A percentile compares a stretch with the other conserved stretches of the same genome.
These are phyloP conservation scores for Peromyscus nudipes DNA, from an alignment of 2,797 vertebrate genomes.

Conservation along the genomic window DNA sequence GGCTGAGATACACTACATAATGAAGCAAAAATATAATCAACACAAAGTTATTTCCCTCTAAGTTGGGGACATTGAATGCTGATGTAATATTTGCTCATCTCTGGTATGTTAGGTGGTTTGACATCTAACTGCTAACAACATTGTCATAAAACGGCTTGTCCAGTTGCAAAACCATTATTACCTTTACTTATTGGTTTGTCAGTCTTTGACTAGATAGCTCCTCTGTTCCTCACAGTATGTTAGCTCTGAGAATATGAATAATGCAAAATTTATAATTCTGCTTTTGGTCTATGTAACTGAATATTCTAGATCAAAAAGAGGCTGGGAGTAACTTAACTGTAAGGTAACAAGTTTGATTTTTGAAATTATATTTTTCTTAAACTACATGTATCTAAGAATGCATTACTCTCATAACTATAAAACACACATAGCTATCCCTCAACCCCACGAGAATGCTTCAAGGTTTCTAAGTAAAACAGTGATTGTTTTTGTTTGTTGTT, in stretches of 20 bases:
- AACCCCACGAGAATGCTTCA: background rate
- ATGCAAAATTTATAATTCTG: background rate
- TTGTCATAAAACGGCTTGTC: background rate
- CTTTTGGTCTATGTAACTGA: background rate
- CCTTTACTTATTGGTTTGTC: background rate
- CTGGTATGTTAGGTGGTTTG: background rate
- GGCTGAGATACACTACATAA: background rate
- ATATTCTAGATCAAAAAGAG: background rate
- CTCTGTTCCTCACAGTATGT: background rate
- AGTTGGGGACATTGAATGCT: background rate
- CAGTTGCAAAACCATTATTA: background rate
- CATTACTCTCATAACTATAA: background rate
- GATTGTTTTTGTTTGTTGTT: background rate
- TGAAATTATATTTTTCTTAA: background rate
- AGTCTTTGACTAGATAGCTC: background rate
- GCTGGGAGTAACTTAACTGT: background rate
- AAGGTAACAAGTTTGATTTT: background rate
- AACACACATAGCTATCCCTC: background rate
- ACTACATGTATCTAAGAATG: background rate
- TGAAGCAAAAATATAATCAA: background rate
- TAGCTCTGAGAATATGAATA: background rate
- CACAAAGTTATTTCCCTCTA: background rate
- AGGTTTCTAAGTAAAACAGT: background rate
- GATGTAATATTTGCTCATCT: background rate
- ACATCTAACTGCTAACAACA: background rate